Percentiles rank a stretch among this genome's conserved stretches.
These are phyloP conservation scores for Beaufortia kweichowensis DNA, from an alignment of 2,113 vertebrate genomes.

Conservation along the genomic window DNA sequence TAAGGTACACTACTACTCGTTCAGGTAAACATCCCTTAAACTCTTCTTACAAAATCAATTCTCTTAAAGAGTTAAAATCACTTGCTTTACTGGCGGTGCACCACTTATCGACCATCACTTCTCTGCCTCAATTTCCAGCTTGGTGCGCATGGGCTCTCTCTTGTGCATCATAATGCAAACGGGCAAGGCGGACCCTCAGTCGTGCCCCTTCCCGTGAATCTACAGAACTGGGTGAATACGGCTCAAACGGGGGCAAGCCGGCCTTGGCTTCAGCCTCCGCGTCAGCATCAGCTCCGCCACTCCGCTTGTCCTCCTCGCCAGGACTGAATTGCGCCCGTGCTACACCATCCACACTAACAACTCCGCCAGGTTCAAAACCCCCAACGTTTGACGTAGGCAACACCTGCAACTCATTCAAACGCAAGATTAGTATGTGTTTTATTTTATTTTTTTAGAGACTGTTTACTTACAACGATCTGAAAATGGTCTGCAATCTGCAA, in stretches of 20 bases:
- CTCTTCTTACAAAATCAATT: too few species aligned
- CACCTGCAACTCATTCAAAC: too few species aligned
- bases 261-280: not conserved
- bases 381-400: too few species aligned
- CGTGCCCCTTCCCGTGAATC: not conserved
- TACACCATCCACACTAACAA: too few species aligned
- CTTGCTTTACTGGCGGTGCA: not conserved
- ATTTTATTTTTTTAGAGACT: not conserved
- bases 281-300: not conserved
- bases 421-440: not conserved
- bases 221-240: not conserved
- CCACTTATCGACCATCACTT: not conserved
- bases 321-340: too few species aligned
- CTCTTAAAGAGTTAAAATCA: not conserved
- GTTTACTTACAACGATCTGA: not conserved
- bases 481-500: too few species aligned
- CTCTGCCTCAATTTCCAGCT: not conserved
- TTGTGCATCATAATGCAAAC: constrained; percentile 14
- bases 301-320: not conserved
- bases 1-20: too few species aligned
- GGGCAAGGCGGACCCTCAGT: not conserved
- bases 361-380: too few species aligned
- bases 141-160: not conserved
- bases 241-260: not conserved
- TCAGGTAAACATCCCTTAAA: too few species aligned